Percentiles rank a stretch among this genome's conserved stretches.
These are phyloP conservation scores for Triplophysa dalaica DNA, from an alignment of 2,113 vertebrate genomes.

Conservation along the genomic window DNA sequence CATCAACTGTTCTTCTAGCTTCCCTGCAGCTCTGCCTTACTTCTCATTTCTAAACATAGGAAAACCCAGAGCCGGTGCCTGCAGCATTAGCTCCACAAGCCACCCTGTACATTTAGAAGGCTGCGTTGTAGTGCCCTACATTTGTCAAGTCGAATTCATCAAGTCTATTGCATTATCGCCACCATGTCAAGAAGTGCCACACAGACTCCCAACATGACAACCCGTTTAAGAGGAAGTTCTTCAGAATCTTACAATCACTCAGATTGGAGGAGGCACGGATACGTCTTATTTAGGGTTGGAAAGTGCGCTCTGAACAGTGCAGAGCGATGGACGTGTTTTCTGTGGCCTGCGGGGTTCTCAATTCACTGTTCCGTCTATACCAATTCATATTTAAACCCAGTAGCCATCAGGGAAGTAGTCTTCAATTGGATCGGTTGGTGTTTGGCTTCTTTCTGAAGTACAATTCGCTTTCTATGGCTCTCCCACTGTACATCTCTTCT, in stretches of 20 bases:
- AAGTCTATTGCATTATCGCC: slow-evolving; percentile 39
- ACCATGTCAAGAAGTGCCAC: slow-evolving; percentile 21
- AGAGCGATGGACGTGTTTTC: slow-evolving; percentile 21
- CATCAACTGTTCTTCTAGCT: slow-evolving; percentile 8
- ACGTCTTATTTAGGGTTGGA: slow-evolving; percentile 4
- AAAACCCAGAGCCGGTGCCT: neutral
- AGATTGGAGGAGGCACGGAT: neutral
- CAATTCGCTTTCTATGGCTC: neutral
- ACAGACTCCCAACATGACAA: slow-evolving; percentile 24
- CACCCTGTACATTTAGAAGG: slow-evolving; percentile 9
- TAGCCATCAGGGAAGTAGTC: neutral
- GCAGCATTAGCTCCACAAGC: slow-evolving; percentile 3
- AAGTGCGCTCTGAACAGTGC: neutral
- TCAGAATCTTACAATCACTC: neutral
- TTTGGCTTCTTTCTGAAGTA: neutral
- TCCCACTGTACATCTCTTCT: slow-evolving; percentile 32
- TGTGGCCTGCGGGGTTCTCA: slow-evolving; percentile 3
- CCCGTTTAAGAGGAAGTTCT: slow-evolving; percentile 29
- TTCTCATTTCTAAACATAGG: slow-evolving; percentile 10
- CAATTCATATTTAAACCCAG: neutral
- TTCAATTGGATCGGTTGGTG: slow-evolving; percentile 1
- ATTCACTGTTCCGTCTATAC: neutral
- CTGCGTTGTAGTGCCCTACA: slow-evolving; percentile 42
- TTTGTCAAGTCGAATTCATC: slow-evolving; percentile 51
- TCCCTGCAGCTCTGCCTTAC: slow-evolving; percentile 34